Base-by-base conservation (phyloP, 2,888 invertebrate species). In the Mayetiola destructor region DNA sequence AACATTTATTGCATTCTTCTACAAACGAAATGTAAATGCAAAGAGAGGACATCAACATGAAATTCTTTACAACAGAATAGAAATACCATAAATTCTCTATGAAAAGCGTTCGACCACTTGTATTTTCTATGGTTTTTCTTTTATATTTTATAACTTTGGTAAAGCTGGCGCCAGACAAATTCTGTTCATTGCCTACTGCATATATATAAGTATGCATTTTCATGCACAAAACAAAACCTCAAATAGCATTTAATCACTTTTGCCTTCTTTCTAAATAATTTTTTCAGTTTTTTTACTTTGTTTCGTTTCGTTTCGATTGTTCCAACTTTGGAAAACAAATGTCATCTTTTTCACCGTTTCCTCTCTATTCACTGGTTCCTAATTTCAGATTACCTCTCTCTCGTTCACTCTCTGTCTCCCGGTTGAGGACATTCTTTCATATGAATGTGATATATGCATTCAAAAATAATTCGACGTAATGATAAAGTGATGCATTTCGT, bases 131-230 rank as follows among this genome's bases (percentile, higher is more conserved):
- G n/a, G n/a, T n/a, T n/a, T n/a, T n/a, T n/a, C 16, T 27, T n/a
- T 48, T 48, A 3, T 14, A n/a, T 27, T 42, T 2, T 10, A 42
- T 23, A 23, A n/a, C 32, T 42, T 5, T 59, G 60, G 65, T 69
- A 70, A 70, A 69, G 65, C 69, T 71, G 70, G 71, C 70, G 71
- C 70, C 69, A 69, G 69, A 70, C 70, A 65, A 64, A 63, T 64
- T 67, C 48, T 48, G 27, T 27, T 27, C 23, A 42, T 23, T 42
- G 23, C 21, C 21, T 42, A 21, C 6, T 48, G n/a, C 48, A 48
- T 48, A 27, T 27, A 48, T 23, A n/a, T 48, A 23, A 27, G 23
- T 48, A 27, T 48, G 48, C 9, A 48, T 48, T 48, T 48, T 10
- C 5, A n/a, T 16, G 14, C 37, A n/a, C 3, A 3, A 40, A 12